phyloP scores from a whole-genome alignment of 92 coral and sea anemone genomes.

The Zoanthus solanderi region DNA sequence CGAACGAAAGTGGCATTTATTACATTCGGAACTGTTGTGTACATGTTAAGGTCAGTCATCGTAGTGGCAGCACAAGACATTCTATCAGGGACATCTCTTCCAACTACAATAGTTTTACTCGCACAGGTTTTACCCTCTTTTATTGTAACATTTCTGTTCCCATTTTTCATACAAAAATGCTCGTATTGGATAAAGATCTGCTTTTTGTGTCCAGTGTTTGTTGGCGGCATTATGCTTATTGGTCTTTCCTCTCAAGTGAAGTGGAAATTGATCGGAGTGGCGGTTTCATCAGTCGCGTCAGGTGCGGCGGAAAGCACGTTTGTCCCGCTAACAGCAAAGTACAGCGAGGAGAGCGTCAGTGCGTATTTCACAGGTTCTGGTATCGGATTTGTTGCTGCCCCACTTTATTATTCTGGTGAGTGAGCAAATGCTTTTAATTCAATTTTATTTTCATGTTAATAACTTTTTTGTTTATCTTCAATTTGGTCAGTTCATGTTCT shows the following conservation, averaged over 20 bases:
- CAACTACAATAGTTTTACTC: slow-evolving; percentile 66
- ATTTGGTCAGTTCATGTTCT: too few relatives aligned
- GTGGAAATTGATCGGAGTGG: slow-evolving; percentile 65
- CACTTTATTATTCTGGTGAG: slow-evolving; percentile 75
- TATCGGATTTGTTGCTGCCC: slow-evolving; percentile 66
- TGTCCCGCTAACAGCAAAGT: slow-evolving; percentile 68
- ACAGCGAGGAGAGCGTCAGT: slow-evolving; percentile 59
- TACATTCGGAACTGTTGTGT: slow-evolving; percentile 37
- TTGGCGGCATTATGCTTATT: slow-evolving; percentile 59
- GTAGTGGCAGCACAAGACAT: slow-evolving; percentile 79
- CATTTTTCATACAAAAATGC: slow-evolving; percentile 53
- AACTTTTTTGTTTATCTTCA: too few relatives aligned
- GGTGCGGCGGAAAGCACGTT: slow-evolving; percentile 79
- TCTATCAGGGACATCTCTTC: slow-evolving; percentile 70
- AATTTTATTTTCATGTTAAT: too few relatives aligned
- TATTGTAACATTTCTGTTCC: slow-evolving; percentile 54
- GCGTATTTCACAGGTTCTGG: slow-evolving; percentile 76
- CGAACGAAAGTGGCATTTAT: background rate
- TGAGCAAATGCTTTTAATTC: background rate
- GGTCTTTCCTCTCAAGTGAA: slow-evolving; percentile 47
- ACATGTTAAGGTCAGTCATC: slow-evolving; percentile 56
- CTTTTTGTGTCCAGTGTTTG: slow-evolving; percentile 33
- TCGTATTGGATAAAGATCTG: slow-evolving; percentile 43
- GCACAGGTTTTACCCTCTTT: slow-evolving; percentile 67
- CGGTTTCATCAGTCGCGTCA: slow-evolving; percentile 55